Conservation (phyloP, 2,888 invertebrate species). For the Prenolepis imparis region DNA sequence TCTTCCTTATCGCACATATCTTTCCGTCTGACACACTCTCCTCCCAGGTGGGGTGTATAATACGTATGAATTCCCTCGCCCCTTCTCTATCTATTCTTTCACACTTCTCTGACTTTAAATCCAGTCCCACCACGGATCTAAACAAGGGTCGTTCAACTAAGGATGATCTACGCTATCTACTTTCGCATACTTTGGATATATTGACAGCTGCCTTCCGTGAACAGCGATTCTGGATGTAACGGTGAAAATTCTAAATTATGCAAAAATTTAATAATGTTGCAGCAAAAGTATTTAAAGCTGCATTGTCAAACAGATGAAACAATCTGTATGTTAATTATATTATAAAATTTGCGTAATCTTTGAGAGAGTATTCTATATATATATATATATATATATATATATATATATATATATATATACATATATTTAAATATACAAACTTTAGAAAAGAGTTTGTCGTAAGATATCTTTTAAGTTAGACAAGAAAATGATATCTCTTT, state of each 20-base stretch:
- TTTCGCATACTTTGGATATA: slow-evolving; percentile 2
- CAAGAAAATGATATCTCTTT: slow-evolving; percentile 35
- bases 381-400: slow-evolving; percentile 8
- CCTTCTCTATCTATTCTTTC: slow-evolving; percentile 60
- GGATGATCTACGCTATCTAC: slow-evolving; percentile 31
- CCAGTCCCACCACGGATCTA: slow-evolving; percentile 41
- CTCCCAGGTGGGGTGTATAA: slow-evolving; percentile 51
- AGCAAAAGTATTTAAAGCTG: not conserved
- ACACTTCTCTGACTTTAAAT: slow-evolving; percentile 58
- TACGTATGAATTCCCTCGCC: slow-evolving; percentile 57
- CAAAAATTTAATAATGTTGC: not conserved
- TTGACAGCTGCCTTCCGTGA: not conserved
- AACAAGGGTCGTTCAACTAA: slow-evolving; percentile 42
- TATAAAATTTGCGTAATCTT: slow-evolving; percentile 28
- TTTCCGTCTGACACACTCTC: slow-evolving; percentile 50
- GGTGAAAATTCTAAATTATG: not conserved
- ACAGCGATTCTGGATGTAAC: not conserved
- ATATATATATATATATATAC: not conserved
- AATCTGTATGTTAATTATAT: not conserved
- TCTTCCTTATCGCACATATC: slow-evolving; percentile 69
- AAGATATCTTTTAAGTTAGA: slow-evolving; percentile 18
- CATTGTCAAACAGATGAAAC: not conserved
- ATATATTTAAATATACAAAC: slow-evolving; percentile 14
- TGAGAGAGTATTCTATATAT: not conserved
- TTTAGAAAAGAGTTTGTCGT: slow-evolving; percentile 1